phyloP scores from a whole-genome alignment of 2,113 vertebrate genomes.

The Deroptyus accipitrinus region DNA sequence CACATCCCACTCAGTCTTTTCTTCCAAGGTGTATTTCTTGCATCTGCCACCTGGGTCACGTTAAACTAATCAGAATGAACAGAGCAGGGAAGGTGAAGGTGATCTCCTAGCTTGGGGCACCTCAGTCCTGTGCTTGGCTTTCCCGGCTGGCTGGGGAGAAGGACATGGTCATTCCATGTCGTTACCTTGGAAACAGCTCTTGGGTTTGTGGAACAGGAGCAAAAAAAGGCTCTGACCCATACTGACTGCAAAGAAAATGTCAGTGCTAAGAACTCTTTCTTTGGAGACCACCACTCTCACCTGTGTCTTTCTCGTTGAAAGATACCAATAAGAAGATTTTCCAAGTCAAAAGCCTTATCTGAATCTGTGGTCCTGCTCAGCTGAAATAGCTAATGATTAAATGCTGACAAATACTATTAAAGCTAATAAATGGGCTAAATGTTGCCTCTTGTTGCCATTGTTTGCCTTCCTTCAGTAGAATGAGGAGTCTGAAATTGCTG shows the following conservation, averaged over 20 bases:
- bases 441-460: background rate
- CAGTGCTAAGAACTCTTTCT: background rate
- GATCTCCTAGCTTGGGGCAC: background rate
- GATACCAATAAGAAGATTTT: background rate
- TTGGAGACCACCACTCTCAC: background rate
- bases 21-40: background rate
- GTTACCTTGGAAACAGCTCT: background rate
- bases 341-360: background rate
- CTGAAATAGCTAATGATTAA: background rate
- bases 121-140: background rate
- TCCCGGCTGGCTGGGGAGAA: background rate
- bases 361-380: background rate
- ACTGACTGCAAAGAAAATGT: background rate
- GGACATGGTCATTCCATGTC: background rate
- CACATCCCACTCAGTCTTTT: conserved; percentile 32
- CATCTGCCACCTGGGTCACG: conserved; percentile 6
- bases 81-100: background rate
- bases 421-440: background rate
- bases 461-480: background rate
- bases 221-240: background rate
- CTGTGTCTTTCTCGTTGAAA: background rate
- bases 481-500: background rate
- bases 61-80: background rate
- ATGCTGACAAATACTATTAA: background rate
- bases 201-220: background rate